Evolutionary conservation across 2,888 invertebrate species (phyloP), one percentile per base, ranked within the genome.

Genomic region (Eumerus sabulonum): DNA sequence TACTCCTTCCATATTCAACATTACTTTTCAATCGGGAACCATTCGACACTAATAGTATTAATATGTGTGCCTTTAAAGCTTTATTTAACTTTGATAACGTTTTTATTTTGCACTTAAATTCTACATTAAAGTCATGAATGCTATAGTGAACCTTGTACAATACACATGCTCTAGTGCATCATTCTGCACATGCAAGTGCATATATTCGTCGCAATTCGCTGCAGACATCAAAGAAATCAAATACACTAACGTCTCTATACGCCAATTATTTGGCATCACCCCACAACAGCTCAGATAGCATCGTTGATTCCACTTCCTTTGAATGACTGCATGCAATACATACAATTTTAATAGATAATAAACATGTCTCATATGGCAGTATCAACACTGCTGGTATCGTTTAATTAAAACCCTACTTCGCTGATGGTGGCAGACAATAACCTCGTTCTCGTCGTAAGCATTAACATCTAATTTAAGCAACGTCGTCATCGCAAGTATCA

Each of bases 291-390:
- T 45, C 13, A 14, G 18, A 51, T 9, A 19, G 12, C 18, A n/a
- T 19, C 35, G 42, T 19, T 59, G 50, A 14, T 35, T 44, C n/a
- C 14, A 40, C 59, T 19, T 2, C n/a, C 45, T 2, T 27, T 51
- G 50, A 11, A 51, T 19, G 12, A 16, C 27, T 53, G 47, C 27
- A 54, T 60, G 47, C 27, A 60, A 50, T 51, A 14, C 35, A 62
- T 62, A 62, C 19, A 27, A 62, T 62, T 62, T 62, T 51, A 62
- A 62, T 62, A 62, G 42, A 53, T 51, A 67, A 72, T 76, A 76
- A 76, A 76, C 60, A 76, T 72, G 72, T 76, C 72, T 72, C 54
- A 48, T 56, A 72, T 64, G 66, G 66, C 47, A 60, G 71, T 45
- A 72, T 51, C 60, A 72, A 71, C 62, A 50, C 48, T 71, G 71